Conservation (phyloP, 2,888 invertebrate species). For the Patella depressa region DNA sequence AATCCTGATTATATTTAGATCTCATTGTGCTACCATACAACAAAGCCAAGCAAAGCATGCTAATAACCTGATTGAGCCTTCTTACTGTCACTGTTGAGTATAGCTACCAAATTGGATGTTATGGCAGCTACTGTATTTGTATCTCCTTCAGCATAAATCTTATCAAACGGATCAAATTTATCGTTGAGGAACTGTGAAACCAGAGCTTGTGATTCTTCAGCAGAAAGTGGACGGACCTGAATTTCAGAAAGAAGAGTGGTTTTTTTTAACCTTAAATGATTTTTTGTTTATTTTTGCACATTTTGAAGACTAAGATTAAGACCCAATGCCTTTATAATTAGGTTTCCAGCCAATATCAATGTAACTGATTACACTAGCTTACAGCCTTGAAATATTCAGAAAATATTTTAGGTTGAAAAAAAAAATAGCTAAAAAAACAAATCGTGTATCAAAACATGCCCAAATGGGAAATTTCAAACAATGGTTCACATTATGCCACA, state of each 20-base stretch:
- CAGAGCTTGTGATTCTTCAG: constrained; percentile 21
- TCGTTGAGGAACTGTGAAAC: constrained; percentile 27
- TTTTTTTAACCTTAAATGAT: background rate
- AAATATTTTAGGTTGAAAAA: too few species aligned
- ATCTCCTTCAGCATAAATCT: constrained; percentile 41
- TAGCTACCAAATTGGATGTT: constrained; percentile 33
- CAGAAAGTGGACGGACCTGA: constrained; percentile 33
- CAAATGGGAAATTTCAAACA: too few species aligned
- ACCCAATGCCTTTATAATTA: too few species aligned
- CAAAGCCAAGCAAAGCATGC: constrained; percentile 36
- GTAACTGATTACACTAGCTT: too few species aligned
- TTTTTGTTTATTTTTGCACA: too few species aligned
- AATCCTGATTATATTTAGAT: too few species aligned
- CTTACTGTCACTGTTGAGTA: constrained; percentile 48
- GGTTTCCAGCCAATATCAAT: background rate
- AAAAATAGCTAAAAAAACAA: too few species aligned
- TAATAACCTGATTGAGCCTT: constrained; percentile 39
- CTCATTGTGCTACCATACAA: background rate
- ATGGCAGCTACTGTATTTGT: constrained; percentile 32
- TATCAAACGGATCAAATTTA: constrained; percentile 29
- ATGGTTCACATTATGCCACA: too few species aligned
- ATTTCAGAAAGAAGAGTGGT: background rate
- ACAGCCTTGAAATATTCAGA: too few species aligned
- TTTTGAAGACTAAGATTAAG: background rate
- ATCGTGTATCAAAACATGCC: too few species aligned